Evolutionary conservation across 1,140 invertebrate genomes (phyloP).

Genomic region (Hydropsyche tenuis): DNA sequence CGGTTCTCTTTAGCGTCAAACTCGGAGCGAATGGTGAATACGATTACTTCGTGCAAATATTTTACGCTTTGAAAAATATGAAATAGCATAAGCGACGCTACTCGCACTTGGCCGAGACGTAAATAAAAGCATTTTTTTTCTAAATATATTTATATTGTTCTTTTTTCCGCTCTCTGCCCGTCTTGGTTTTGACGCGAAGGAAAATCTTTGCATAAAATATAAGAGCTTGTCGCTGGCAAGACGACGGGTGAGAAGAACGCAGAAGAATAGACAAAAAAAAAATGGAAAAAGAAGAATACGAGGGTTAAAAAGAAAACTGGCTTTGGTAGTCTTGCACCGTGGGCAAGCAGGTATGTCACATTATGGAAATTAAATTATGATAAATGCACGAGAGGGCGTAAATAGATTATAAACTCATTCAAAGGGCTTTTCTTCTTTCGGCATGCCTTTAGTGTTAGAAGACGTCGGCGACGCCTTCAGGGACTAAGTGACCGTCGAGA

Average conservation of each 20-base stretch:
- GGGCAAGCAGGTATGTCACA: constrained; percentile 45
- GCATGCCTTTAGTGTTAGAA: neutral
- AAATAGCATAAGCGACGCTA: constrained; percentile 19
- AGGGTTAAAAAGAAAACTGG: constrained; percentile 1
- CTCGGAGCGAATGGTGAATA: constrained; percentile 10
- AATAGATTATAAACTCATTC: constrained; percentile 51
- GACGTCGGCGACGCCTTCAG: constrained; percentile 3
- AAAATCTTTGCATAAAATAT: constrained; percentile 38
- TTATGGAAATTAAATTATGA: constrained; percentile 52
- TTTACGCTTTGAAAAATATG: constrained; percentile 18
- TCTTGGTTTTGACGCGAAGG: constrained; percentile 4
- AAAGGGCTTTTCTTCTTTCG: constrained; percentile 48
- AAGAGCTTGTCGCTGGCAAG: constrained; percentile 30
- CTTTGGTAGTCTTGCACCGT: constrained; percentile 35
- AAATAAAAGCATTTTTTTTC: constrained; percentile 5
- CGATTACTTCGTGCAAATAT: constrained; percentile 5
- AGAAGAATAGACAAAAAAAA: constrained; percentile 39
- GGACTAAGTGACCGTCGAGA: constrained; percentile 38
- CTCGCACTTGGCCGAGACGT: constrained; percentile 15
- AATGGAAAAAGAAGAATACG: constrained; percentile 36
- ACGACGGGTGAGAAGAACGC: constrained; percentile 3
- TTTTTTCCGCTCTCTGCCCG: neutral
- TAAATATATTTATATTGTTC: constrained; percentile 4
- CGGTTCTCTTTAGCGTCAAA: constrained; percentile 4
- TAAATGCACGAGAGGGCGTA: constrained; percentile 50